A percentile compares a stretch with the other conserved stretches of the same genome.
Conservation (phyloP, 2,113 vertebrate genomes). For the Falcunculus frontatus region DNA sequence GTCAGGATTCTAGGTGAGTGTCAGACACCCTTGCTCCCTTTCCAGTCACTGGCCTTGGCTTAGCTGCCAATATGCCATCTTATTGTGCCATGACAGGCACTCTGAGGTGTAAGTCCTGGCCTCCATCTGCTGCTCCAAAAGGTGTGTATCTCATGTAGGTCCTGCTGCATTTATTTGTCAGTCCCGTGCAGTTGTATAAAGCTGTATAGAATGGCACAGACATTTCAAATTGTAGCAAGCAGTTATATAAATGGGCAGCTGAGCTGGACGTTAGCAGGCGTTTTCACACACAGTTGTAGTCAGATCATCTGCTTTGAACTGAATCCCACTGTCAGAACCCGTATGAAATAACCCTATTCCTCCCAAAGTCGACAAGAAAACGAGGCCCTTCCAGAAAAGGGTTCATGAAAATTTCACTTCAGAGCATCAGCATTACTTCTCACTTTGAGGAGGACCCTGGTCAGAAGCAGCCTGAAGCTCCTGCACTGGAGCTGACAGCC, state of each 20-base stretch:
- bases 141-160: background rate
- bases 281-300: background rate
- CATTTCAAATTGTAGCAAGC: background rate
- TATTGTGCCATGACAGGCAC: background rate
- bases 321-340: background rate
- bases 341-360: background rate
- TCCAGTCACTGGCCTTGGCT: background rate
- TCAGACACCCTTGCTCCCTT: background rate
- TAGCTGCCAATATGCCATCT: background rate
- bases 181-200: accelerated
- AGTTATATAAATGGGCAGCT: background rate
- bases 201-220: background rate
- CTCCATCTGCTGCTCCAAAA: background rate
- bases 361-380: background rate
- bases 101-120: background rate
- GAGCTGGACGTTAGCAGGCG: background rate
- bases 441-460: background rate
- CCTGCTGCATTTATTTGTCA: background rate
- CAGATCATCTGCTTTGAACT: background rate
- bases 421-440: background rate
- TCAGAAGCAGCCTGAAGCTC: background rate
- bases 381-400: background rate
- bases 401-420: background rate
- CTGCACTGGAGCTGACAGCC: background rate
- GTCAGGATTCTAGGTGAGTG: background rate